Evolutionary conservation across 2,113 vertebrate species (phyloP), one percentile per base, ranked within the genome.

Genomic region (Bubo blakistoni): DNA sequence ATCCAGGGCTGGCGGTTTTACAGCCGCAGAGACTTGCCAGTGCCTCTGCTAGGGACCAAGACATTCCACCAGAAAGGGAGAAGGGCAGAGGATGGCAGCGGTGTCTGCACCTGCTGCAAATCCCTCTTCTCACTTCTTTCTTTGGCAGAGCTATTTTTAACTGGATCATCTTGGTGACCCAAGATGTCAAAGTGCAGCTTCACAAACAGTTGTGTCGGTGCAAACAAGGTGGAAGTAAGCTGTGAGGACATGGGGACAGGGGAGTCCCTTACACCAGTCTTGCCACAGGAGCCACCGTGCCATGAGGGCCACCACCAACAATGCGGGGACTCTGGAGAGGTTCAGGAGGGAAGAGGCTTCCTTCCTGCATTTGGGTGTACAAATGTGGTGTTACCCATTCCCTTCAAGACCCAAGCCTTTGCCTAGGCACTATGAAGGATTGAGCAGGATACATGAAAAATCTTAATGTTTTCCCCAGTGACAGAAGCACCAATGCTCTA

Each of bases 111-210:
- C 81, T 74, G 72, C 87, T 81, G 72, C 42, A 76, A 59, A 71
- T 55, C 22, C 81, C 47, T 72, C 73, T 38, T 58, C 66, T 55
- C 3, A 1, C 44, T 24, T 25, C 7, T 1, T 71, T 62, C 85
- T 63, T 74, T 21, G 42, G 13, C 26, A 54, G 1, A 21, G 25
- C 17, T 85, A 8, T 85, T 94, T 93, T 81, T 79, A 76, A 34
- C 25, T 6, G 7, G 18, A 66, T 42, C 38, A 9, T 1, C 9
- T 49, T 2, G 0, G 36, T 7, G n/a, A 24, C n/a, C 17, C 0
- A 7, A 74, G 65, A 4, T n/a, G n/a, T 73, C 52, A 16, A 74
- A 71, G 30, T 20, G 52, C 74, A 90, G 44, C 38, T 79, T 63
- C 83, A 76, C 66, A 42, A 66, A 9, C 9, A 49, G 61, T 17